Conservation (phyloP, 2,113 vertebrate species). For the Motacilla tschutschensis region DNA sequence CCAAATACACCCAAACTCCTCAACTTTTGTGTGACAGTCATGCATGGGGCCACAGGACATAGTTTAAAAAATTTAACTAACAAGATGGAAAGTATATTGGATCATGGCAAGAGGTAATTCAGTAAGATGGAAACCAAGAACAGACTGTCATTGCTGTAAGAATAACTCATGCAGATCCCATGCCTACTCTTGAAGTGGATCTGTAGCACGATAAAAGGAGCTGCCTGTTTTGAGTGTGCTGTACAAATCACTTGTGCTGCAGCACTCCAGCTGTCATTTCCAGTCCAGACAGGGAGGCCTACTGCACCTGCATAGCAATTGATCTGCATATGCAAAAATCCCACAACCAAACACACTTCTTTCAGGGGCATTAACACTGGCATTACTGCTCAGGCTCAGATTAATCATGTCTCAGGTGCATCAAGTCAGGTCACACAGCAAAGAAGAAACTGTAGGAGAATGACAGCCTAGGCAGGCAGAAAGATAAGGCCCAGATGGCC, state of each 20-base stretch:
- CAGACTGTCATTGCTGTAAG: background rate
- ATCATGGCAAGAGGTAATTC: background rate
- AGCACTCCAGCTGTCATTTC: background rate
- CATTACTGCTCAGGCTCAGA: background rate
- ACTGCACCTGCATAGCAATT: background rate
- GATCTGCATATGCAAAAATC: background rate
- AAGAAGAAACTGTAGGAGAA: background rate
- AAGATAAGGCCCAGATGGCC: background rate
- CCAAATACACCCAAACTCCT: background rate
- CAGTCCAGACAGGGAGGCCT: background rate
- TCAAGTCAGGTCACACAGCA: background rate
- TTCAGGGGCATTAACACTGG: background rate
- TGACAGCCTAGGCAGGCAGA: background rate
- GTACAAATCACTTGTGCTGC: background rate
- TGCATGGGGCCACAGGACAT: fast-evolving
- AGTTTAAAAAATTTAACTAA: background rate
- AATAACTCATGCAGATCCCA: background rate
- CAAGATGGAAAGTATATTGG: background rate
- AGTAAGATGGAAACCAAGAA: background rate
- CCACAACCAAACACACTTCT: background rate
- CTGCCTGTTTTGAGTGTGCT: background rate
- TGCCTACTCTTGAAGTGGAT: background rate
- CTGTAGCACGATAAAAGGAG: background rate
- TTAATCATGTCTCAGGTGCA: background rate
- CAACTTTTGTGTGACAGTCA: background rate